These are phyloP conservation scores for Zaprionus lineosus DNA, from an alignment of 2,888 invertebrate genomes.

Conservation along the genomic window DNA sequence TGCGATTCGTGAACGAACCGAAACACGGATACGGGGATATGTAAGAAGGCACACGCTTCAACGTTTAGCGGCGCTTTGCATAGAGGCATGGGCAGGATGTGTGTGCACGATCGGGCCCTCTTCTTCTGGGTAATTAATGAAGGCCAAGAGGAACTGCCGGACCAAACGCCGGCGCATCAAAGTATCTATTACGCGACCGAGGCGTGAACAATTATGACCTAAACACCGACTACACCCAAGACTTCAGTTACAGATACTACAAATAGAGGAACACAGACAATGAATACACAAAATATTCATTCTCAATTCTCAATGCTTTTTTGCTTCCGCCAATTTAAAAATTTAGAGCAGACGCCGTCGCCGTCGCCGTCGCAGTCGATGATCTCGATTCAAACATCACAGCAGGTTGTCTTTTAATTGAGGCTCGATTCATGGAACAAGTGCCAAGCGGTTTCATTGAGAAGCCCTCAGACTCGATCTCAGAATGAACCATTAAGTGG, in stretches of 20 bases:
- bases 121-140: constrained; percentile 52
- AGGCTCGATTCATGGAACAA: constrained; percentile 48
- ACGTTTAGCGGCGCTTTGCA: constrained; percentile 66
- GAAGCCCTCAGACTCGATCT: background rate
- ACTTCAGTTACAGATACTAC: background rate
- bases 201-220: constrained; percentile 73
- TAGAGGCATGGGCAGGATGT: constrained; percentile 48
- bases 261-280: background rate
- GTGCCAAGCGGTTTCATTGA: constrained; percentile 59
- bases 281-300: background rate
- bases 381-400: constrained; percentile 33
- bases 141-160: constrained; percentile 9
- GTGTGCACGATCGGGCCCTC: constrained; percentile 4
- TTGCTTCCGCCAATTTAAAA: constrained; percentile 64
- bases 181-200: constrained; percentile 61
- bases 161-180: constrained; percentile 53
- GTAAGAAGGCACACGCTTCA: constrained; percentile 51
- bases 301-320: constrained; percentile 14
- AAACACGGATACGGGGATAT: constrained; percentile 5
- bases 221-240: constrained; percentile 57
- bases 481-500: background rate
- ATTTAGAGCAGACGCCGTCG: constrained; percentile 55
- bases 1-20: constrained; percentile 26
- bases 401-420: constrained; percentile 70
- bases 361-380: too few species aligned